Conservation (phyloP, 2,797 vertebrate genomes). For the Syncerus caffer region DNA sequence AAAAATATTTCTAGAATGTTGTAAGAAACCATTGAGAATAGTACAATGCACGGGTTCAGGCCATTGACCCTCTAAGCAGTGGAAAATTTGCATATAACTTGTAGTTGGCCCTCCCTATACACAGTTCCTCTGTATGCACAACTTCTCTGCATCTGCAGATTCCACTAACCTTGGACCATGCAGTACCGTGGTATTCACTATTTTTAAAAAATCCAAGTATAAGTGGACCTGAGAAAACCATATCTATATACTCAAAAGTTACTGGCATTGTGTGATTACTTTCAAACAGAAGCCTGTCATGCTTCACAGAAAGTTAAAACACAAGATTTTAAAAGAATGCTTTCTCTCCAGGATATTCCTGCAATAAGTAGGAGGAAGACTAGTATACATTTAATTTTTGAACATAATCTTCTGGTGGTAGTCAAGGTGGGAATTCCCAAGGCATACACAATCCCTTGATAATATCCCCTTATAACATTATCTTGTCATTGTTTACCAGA, state of each 20-base stretch:
- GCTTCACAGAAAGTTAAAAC: not conserved
- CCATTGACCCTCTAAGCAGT: not conserved
- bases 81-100: not conserved
- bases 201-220: not conserved
- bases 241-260: not conserved
- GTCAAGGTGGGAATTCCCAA: not conserved
- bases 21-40: not conserved
- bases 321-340: not conserved
- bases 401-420: not conserved
- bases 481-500: not conserved
- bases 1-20: not conserved
- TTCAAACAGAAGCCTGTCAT: not conserved
- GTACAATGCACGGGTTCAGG: accelerated
- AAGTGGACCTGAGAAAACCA: not conserved
- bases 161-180: not conserved
- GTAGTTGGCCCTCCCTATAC: not conserved
- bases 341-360: not conserved
- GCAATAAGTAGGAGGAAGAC: not conserved
- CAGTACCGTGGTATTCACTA: not conserved
- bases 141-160: not conserved
- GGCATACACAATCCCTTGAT: not conserved
- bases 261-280: not conserved
- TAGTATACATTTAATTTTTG: not conserved
- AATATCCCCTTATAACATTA: not conserved
- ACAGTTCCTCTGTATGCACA: not conserved